phyloP scores from a whole-genome alignment of 2,797 vertebrate genomes.

The Sylvilagus floridanus region DNA sequence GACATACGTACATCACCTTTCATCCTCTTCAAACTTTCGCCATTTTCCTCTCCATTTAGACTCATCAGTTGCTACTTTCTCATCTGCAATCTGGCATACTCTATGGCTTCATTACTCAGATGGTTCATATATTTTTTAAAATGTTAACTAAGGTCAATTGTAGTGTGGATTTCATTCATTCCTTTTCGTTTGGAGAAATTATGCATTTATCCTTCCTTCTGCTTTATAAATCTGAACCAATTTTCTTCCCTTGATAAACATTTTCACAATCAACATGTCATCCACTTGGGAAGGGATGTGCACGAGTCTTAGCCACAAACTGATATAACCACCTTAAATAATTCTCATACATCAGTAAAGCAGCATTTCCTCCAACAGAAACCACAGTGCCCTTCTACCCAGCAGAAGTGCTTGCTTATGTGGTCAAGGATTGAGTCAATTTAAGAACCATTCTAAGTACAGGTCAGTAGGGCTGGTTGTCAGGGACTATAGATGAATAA shows the following conservation, averaged over 20 bases:
- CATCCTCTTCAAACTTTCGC: neutral
- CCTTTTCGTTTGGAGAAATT: constrained; percentile 31
- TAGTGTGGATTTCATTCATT: neutral
- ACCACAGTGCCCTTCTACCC: neutral
- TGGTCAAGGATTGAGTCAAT: neutral
- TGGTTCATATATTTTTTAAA: neutral
- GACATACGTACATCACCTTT: constrained; percentile 5
- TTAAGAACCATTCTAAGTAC: neutral
- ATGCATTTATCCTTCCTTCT: neutral
- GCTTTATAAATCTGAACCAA: neutral
- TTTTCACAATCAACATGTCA: neutral
- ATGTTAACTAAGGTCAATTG: constrained; percentile 53
- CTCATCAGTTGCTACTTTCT: neutral
- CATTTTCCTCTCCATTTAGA: constrained; percentile 31
- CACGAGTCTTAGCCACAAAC: neutral
- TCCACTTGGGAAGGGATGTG: constrained; percentile 20
- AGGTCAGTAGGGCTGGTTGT: neutral
- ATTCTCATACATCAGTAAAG: neutral
- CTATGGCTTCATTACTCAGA: constrained; percentile 2
- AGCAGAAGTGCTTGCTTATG: neutral
- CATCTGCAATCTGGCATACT: neutral
- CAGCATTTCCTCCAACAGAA: neutral
- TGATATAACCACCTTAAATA: neutral
- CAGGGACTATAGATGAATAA: neutral
- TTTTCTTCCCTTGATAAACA: constrained; percentile 57